A percentile compares a stretch with the other conserved stretches of the same genome.
Evolutionary conservation across 2,797 vertebrate genomes (phyloP).

Genomic region (Tapirus indicus): DNA sequence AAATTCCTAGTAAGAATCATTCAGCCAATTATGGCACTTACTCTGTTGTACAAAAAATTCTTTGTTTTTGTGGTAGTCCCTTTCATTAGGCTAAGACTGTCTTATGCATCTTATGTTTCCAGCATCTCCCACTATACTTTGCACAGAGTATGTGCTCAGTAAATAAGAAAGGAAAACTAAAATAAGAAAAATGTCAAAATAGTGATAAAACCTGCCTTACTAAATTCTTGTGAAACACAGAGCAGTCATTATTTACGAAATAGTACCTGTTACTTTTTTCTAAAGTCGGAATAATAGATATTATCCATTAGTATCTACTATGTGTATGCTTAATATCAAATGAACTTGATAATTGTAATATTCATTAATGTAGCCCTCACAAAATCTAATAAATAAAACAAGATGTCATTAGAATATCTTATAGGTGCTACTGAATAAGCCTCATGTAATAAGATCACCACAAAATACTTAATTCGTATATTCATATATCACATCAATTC

Average conservation of each 20-base stretch:
- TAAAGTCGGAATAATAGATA: slow-evolving; percentile 16
- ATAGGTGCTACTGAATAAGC: not conserved
- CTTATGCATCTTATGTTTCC: not conserved
- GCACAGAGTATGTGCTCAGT: not conserved
- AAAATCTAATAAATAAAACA: slow-evolving; percentile 37
- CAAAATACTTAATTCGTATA: not conserved
- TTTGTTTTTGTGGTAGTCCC: not conserved
- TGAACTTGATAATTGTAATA: not conserved
- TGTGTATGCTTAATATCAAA: not conserved
- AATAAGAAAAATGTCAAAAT: not conserved
- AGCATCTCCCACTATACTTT: not conserved
- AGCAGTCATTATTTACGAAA: not conserved
- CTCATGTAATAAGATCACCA: not conserved
- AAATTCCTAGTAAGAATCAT: not conserved
- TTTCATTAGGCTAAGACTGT: not conserved
- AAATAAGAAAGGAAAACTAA: not conserved
- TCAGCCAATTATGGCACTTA: not conserved
- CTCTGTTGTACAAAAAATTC: not conserved
- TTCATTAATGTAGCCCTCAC: not conserved
- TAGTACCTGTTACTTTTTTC: not conserved
- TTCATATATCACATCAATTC: not conserved
- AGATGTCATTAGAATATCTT: not conserved
- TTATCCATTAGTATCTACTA: not conserved
- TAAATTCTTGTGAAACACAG: slow-evolving; percentile 28
- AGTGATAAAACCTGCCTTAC: not conserved